These are phyloP conservation scores for Papio anubis DNA, from an alignment of 2,113 vertebrate genomes.

Conservation along the genomic window DNA sequence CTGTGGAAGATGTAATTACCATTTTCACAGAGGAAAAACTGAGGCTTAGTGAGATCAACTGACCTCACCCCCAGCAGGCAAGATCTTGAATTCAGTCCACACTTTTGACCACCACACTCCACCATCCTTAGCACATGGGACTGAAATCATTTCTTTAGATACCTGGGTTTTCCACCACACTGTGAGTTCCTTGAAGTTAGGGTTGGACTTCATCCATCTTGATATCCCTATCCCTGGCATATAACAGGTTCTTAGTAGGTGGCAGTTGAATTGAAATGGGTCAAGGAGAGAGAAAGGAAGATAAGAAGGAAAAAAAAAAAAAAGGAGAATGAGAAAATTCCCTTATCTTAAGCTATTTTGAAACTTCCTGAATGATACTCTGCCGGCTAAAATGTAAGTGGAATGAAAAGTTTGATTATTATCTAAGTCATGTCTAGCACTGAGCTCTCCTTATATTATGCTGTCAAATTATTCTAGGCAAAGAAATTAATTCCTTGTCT, in stretches of 20 bases:
- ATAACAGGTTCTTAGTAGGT: neutral
- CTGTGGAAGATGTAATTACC: neutral
- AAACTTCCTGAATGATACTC: neutral
- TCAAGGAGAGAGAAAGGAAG: neutral
- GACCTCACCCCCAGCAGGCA: neutral
- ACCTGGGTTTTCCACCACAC: neutral
- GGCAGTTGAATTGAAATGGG: neutral
- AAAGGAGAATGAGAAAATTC: neutral
- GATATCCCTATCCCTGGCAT: neutral
- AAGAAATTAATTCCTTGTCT: neutral
- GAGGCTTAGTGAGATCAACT: neutral
- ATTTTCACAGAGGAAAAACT: constrained; percentile 33
- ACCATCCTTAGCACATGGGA: neutral
- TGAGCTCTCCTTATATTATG: neutral
- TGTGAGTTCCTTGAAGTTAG: neutral
- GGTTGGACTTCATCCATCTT: neutral
- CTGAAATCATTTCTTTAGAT: neutral
- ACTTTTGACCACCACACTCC: neutral
- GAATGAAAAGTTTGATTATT: neutral
- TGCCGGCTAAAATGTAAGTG: neutral
- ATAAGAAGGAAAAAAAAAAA: neutral
- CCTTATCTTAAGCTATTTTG: neutral
- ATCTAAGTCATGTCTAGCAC: neutral
- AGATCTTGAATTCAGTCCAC: neutral
- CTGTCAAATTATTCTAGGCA: neutral